Base-by-base conservation (phyloP, 2,113 vertebrate genomes). In the Pterocles burchelli region DNA sequence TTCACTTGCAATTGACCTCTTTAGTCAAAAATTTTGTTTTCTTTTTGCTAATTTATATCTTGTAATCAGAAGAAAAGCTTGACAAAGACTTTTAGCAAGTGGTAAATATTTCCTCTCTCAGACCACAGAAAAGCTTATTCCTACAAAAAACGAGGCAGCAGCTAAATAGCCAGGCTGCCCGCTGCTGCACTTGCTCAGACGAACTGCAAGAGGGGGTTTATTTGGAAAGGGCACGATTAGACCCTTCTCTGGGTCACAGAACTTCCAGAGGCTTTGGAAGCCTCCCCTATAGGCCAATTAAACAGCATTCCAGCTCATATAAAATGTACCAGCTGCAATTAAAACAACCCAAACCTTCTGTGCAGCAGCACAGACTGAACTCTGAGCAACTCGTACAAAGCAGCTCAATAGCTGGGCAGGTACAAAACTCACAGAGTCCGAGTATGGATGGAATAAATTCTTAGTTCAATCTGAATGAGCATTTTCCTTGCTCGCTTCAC, bases 121-220 rank as follows among this genome's bases (percentile, higher is more conserved):
- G 58, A 43, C 26, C 16, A 62, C 0, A 62, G 28, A 58, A 84
- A 76, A 86, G 29, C 46, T 83, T 89, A 67, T 43, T 83, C 41
- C 54, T 57, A 51, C 10, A 45, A 77, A 91, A 86, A 95, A 67
- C 11, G 46, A 91, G 89, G 87, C 52, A 65, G 81, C 65, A 63
- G 73, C 55, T 81, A 89, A 81, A 84, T 17, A 77, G 76, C 29
- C 79, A 77, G 67, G 57, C 59, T 90, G 61, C 62, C 72, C 90
- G 88, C 95, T 95, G 79, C 75, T 88, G 58, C 57, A 79, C 80
- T 90, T 75, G 38, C 79, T 66, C 85, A 74, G 55, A 83, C 21
- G 36, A 88, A 80, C 72, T 59, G 79, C 79, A 63, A 46, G 84
- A 89, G 58, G 10, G 45, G 79, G 77, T 22, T 77, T 81, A 63